A percentile compares a stretch with the other conserved stretches of the same genome.
phyloP scores from a whole-genome alignment of 2,888 invertebrate species.

The Luperina nickerlii region DNA sequence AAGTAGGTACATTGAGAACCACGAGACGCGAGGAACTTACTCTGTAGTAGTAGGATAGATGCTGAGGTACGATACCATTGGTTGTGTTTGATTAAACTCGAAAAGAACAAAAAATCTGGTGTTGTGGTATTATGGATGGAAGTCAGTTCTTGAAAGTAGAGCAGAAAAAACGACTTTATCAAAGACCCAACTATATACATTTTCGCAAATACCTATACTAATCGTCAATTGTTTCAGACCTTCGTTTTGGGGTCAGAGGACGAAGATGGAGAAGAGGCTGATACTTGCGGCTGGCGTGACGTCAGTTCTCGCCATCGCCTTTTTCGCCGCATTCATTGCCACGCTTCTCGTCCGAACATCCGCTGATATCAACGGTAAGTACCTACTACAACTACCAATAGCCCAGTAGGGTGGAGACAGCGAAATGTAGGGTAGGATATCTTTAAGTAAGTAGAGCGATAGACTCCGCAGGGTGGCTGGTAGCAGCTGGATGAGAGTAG shows the following conservation, averaged over 20 bases:
- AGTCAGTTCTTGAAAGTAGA: background rate
- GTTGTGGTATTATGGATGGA: background rate
- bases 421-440: background rate
- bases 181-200: no score
- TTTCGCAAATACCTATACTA: conserved; percentile 1
- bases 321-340: conserved; percentile 83
- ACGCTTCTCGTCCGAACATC: conserved; percentile 74
- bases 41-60: background rate
- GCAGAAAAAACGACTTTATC: background rate
- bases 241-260: conserved; percentile 84
- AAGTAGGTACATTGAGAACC: background rate
- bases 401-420: background rate
- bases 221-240: conserved; percentile 73
- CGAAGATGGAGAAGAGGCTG: conserved; percentile 83
- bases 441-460: background rate
- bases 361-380: conserved; percentile 77
- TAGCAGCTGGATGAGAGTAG: background rate
- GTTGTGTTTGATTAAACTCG: background rate
- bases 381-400: background rate
- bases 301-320: conserved; percentile 80
- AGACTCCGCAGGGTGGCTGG: background rate
- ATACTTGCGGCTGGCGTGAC: conserved; percentile 77
- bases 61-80: conserved; percentile 8
- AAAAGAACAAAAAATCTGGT: background rate
- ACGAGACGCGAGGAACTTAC: background rate